Percentiles rank a stretch among this genome's conserved stretches.
Evolutionary conservation across 2,113 vertebrate species (phyloP).

Genomic region (Narcine bancroftii): DNA sequence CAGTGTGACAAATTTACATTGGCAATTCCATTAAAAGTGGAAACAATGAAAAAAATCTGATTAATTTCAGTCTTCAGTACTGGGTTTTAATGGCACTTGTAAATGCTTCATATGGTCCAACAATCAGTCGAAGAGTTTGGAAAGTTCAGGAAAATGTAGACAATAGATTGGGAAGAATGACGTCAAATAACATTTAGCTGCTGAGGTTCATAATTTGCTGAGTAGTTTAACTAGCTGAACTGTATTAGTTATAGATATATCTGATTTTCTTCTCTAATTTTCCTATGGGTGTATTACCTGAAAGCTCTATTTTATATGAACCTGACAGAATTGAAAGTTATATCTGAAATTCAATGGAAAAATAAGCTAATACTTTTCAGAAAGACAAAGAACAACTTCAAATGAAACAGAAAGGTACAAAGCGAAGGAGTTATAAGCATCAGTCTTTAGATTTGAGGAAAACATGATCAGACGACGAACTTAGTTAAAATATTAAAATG

Average conservation of each 20-base stretch:
- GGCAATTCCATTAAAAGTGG: background rate
- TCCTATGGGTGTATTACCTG: background rate
- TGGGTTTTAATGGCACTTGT: background rate
- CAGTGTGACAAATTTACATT: background rate
- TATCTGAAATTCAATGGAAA: conserved; percentile 10
- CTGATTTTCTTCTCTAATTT: background rate
- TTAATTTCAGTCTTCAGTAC: background rate
- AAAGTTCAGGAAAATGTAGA: background rate
- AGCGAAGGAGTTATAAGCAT: background rate
- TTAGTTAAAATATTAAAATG: background rate
- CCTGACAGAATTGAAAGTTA: background rate
- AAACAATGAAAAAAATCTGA: background rate
- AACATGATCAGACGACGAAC: too few relatives aligned
- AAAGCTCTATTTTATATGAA: background rate
- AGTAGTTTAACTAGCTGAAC: background rate
- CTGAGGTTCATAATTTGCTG: background rate
- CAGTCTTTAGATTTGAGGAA: background rate
- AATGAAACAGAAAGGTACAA: background rate
- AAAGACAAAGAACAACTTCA: background rate
- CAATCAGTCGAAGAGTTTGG: background rate
- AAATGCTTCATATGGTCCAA: background rate
- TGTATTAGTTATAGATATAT: background rate
- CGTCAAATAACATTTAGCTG: background rate
- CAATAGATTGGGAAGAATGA: background rate
- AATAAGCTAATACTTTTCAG: background rate